These are phyloP conservation scores for Mechanitis messenoides DNA, from an alignment of 2,888 invertebrate species.

Conservation along the genomic window DNA sequence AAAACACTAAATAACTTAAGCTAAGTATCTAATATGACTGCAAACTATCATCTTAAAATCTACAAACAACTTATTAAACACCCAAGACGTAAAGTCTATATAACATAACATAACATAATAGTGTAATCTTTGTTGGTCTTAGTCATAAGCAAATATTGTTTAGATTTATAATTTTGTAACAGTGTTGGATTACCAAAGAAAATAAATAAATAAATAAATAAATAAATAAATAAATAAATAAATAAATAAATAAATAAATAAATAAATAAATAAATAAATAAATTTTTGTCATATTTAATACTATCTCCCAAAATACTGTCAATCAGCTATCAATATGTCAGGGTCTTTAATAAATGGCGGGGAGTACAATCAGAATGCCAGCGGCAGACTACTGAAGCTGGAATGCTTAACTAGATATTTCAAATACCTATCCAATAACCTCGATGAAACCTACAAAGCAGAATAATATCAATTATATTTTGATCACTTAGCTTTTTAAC, in stretches of 20 bases:
- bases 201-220: too few species aligned
- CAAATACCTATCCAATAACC: constrained; percentile 28
- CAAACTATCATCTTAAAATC: too few species aligned
- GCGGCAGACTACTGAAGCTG: constrained; percentile 35
- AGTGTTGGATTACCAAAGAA: too few species aligned
- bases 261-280: too few species aligned
- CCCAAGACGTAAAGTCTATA: too few species aligned
- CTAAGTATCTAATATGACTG: too few species aligned
- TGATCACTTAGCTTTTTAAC: not conserved
- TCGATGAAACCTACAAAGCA: constrained; percentile 16
- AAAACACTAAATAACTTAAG: too few species aligned
- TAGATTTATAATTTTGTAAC: too few species aligned
- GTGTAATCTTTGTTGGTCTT: too few species aligned
- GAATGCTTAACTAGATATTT: constrained; percentile 33
- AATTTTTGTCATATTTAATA: constrained; percentile 21
- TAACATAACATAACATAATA: too few species aligned
- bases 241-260: not conserved
- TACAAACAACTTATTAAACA: too few species aligned
- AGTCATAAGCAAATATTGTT: too few species aligned
- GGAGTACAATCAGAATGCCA: constrained; percentile 54
- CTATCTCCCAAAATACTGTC: constrained; percentile 40
- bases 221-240: not conserved
- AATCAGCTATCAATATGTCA: constrained; percentile 64
- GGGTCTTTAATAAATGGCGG: constrained; percentile 49
- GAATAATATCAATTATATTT: constrained; percentile 9